Evolutionary conservation across 2,797 vertebrate genomes (phyloP), one percentile per base, ranked within the genome.

Genomic region (Epinephelus malabaricus): DNA sequence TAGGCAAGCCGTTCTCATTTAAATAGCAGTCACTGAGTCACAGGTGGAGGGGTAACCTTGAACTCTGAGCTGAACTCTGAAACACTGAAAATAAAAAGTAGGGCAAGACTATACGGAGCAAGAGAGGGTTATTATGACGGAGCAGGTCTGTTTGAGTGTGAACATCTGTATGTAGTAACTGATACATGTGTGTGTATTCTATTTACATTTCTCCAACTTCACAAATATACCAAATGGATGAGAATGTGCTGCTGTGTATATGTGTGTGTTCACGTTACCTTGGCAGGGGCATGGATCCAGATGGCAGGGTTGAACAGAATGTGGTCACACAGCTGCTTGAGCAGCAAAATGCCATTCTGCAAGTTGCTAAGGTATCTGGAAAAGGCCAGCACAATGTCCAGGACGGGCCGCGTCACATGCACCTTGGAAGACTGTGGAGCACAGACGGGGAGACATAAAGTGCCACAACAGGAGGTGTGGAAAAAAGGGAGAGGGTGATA

Each of bases 291-390:
- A 84, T 99, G 97, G 94, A 99, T 98, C 98, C 98, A 99, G 95
- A 99, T 97, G 91, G 96, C 96, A 58, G 98, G 98, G 91, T 99
- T 99, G 89, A 99, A 97, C 79, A 99, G 95, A 94, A 99, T 95
- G 91, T 99, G 97, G 89, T 99, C 98, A 93, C 98, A 99, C 74
- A 99, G 94, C 87, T 99, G 98, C 92, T 99, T 99, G 75, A 99
- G 97, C 76, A 99, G 92, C 78, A 97, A 95, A 88, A 97, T 95
- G 17, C 98, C 98, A 47, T 96, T 98, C 72, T 95, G 97, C 78
- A 99, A 94, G 93, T 96, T 98, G 95, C 98, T 98, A 83, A 99
- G 95, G 87, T 99, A 99, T 82, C 98, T 97, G 1, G 98, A 96
- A 90, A 99, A 99, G 76, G 97, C 95, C 94, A 99, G 95, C 86